Evolutionary conservation across 2,888 invertebrate species (phyloP).

Genomic region (Cataglyphis rosenhaueri): DNA sequence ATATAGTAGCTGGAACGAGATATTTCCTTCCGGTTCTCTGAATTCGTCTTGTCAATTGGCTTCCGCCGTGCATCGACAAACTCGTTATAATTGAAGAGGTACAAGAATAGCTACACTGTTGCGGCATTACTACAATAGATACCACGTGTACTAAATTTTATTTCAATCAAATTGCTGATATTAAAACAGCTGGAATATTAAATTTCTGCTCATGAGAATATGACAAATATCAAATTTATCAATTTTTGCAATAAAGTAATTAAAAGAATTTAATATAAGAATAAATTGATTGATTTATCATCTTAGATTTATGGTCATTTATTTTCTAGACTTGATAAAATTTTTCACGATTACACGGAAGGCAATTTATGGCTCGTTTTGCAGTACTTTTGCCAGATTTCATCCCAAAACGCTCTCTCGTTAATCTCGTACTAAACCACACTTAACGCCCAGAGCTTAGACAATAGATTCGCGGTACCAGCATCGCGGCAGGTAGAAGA

Average conservation of each 20-base stretch:
- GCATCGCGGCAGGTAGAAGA: constrained; percentile 58
- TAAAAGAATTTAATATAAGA: background rate
- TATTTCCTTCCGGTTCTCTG: constrained; percentile 56
- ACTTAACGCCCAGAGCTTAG: constrained; percentile 16
- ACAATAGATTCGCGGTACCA: constrained; percentile 46
- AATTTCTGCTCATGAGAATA: background rate
- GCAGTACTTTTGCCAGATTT: background rate
- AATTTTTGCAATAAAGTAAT: background rate
- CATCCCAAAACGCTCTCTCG: constrained; percentile 8
- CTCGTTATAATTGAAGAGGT: constrained; percentile 59
- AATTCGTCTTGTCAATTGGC: constrained; percentile 41
- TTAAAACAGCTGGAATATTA: background rate
- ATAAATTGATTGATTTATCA: background rate
- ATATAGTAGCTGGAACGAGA: constrained; percentile 27
- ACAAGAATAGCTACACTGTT: constrained; percentile 21
- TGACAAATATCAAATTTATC: background rate
- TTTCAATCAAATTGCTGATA: background rate
- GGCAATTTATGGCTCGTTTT: background rate
- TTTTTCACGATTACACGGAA: background rate
- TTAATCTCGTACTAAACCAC: constrained; percentile 33
- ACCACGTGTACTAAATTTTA: background rate
- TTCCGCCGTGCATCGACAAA: constrained; percentile 31
- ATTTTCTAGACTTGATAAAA: background rate
- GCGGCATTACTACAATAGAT: background rate
- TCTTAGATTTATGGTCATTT: background rate